Evolutionary conservation across 2,888 invertebrate genomes (phyloP), one percentile per base, ranked within the genome.

Genomic region (Philereme transversata): DNA sequence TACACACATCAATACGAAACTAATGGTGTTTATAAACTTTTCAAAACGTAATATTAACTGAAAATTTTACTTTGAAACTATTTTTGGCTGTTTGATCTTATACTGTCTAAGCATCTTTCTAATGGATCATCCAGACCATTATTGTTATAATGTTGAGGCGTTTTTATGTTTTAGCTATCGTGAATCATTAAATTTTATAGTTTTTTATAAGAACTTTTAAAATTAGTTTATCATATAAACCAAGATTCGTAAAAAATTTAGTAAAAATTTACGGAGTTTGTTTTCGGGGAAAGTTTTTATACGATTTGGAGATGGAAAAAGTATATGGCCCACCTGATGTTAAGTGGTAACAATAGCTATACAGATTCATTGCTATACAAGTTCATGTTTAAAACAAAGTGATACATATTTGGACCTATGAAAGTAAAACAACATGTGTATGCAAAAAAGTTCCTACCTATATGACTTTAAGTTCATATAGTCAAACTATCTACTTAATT

Each of bases 1-100:
- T 69, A 73, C 65, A 76, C 73, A 68, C 71, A 73, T 70, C 68
- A 68, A 72, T 72, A 70, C 77, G 76, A 68, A 73, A 72, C 72
- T 72, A 71, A 75, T 74, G 63, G 65, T 86, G 84, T 85, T 85
- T 86, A 86, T 77, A 73, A 82, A 81, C 77, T 86, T 86, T 85
- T 84, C 77, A 73, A 80, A 83, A 81, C 82, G 83, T 82, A 82
- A 61, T 80, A 74, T 72, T 65, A 77, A 73, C 76, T 74, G 75
- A 74, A 35, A 56, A 64, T 73, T 73, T 68, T 68, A 82, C 84
- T 83, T 79, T 78, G 79, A 79, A 78, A 76, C 72, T 71, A 77
- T 76, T 83, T 82, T 84, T 77, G 83, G 77, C 68, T 76, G 84
- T 88, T 89, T 89, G 88, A 88, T 88, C 81, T 82, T 70, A 64